phyloP scores from a whole-genome alignment of 2,888 invertebrate genomes.

The Ochlodes sylvanus region DNA sequence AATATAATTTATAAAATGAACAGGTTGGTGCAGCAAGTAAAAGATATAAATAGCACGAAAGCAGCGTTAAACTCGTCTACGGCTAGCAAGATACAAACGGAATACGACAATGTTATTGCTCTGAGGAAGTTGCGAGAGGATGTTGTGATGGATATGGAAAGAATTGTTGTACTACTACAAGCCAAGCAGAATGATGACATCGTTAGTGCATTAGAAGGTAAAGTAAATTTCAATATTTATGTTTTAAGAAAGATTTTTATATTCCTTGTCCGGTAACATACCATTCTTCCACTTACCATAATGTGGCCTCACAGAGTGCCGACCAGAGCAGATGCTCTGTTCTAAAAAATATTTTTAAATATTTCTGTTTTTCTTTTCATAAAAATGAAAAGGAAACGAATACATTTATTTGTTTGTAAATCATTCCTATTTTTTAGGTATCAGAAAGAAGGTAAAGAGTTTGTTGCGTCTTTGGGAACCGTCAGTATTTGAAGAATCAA shows the following conservation, averaged over 20 bases:
- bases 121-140: conserved; percentile 91
- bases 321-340: too few species aligned
- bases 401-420: too few species aligned
- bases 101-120: conserved; percentile 92
- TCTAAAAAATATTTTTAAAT: too few species aligned
- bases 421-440: conserved; percentile 49
- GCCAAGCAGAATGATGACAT: conserved; percentile 76
- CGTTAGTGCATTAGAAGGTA: conserved; percentile 52
- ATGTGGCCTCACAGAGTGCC: too few species aligned
- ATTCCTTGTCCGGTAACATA: too few species aligned
- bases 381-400: too few species aligned
- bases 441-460: conserved; percentile 88
- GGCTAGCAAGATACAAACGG: conserved; percentile 91
- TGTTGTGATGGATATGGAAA: conserved; percentile 91
- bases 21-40: conserved; percentile 92
- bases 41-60: conserved; percentile 88
- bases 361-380: too few species aligned
- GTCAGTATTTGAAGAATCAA: conserved; percentile 92
- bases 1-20: not conserved
- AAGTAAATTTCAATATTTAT: not conserved
- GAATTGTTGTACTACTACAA: conserved; percentile 89
- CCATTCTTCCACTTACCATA: too few species aligned
- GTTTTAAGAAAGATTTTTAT: too few species aligned
- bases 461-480: conserved; percentile 94
- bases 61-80: conserved; percentile 84